Base-by-base conservation (phyloP, 1,140 invertebrate species). In the Rhopalosiphum maidis region DNA sequence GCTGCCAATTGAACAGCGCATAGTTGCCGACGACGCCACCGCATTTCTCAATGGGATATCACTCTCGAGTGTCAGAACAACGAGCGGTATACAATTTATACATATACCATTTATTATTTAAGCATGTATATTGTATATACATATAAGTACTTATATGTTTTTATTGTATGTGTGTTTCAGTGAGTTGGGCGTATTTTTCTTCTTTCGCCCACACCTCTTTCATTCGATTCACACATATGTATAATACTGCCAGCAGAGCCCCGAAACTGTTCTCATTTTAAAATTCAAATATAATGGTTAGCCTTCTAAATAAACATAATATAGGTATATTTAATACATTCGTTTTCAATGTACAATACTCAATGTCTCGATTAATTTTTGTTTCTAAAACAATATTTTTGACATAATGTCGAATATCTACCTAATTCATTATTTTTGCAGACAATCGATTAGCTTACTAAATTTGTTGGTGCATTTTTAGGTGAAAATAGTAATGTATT, bases 1-100 rank as follows among this genome's bases (percentile, higher is more conserved):
- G 48, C 9, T n/a, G 30, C 30, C 87, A 54, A 89, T 89, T 89
- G 87, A 89, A 89, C 46, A 54, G 18, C 43, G 6, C 43, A n/a
- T 30, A 85, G 83, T 11, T 23, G 41, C 25, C 43, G 85, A 51
- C 87, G 87, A 48, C 48, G 48, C n/a, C 23, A 11, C 30, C 30
- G 37, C 18, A 54, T 89, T 54, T 88, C 48, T 89, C 87, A 89
- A 89, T 89, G 87, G 48, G 30, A 77, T 77, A 89, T 89, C 30
- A 35, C n/a, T 89, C 43, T 48, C 30, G 30, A 87, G 30, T 87
- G 86, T 41, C 86, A 46, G 43, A n/a, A n/a, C 86, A 8, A n/a
- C n/a, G 43, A 46, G 86, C 21, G 85, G 30, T 35, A 8, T n/a
- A 46, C 43, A 85, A 87, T 48, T 48, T 41, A 41, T 85, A 85